Evolutionary conservation across 2,888 invertebrate genomes (phyloP).

Genomic region (Quadriops clusia): DNA sequence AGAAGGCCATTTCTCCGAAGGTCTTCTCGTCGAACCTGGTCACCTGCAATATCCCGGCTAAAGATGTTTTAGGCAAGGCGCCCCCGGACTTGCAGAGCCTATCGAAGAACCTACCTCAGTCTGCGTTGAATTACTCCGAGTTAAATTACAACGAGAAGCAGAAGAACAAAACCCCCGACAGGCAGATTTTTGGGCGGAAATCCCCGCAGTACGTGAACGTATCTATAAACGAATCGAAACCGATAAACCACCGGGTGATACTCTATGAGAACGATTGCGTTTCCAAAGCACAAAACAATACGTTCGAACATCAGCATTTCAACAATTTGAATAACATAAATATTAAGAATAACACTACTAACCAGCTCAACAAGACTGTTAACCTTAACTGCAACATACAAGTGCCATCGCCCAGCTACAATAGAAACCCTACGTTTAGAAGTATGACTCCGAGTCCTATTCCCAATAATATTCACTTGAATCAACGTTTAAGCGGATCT

Average conservation of each 20-base stretch:
- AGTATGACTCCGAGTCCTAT: constrained; percentile 33
- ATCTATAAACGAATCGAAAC: constrained; percentile 33
- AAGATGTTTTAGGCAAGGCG: constrained; percentile 57
- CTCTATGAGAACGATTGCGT: constrained; percentile 33
- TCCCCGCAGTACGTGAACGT: constrained; percentile 33
- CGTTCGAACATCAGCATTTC: constrained; percentile 25
- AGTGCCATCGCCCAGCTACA: constrained; percentile 41
- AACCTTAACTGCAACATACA: constrained; percentile 31
- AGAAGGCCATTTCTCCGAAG: constrained; percentile 55
- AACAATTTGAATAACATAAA: constrained; percentile 31
- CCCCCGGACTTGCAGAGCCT: constrained; percentile 49
- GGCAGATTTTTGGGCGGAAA: constrained; percentile 30
- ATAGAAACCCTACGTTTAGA: constrained; percentile 35
- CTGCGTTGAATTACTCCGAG: constrained; percentile 37
- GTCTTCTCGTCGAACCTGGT: constrained; percentile 68
- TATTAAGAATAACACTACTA: constrained; percentile 21
- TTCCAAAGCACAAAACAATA: constrained; percentile 30
- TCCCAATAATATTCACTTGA: constrained; percentile 21
- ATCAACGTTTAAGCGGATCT: constrained; percentile 27
- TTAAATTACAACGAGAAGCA: constrained; percentile 30
- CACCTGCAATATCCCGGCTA: constrained; percentile 71
- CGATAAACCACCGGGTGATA: constrained; percentile 33
- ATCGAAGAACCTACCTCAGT: constrained; percentile 46
- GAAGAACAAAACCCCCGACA: constrained; percentile 29
- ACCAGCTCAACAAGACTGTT: constrained; percentile 25